Conservation (phyloP, 2,113 vertebrate genomes). For the Promerops cafer region DNA sequence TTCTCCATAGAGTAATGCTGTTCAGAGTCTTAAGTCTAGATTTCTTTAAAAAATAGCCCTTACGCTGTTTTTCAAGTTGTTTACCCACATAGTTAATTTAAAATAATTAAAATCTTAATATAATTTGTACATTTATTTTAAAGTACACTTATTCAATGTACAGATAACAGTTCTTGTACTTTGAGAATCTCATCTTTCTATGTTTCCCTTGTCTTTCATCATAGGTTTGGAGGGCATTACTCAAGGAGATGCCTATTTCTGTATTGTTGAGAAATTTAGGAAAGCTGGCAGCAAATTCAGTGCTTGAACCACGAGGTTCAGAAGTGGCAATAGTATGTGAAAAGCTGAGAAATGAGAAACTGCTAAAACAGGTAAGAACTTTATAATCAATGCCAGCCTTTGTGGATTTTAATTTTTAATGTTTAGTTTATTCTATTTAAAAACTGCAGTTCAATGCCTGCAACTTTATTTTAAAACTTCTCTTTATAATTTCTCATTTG, state of each 20-base stretch:
- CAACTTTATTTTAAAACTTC: background rate
- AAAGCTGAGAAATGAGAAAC: slow-evolving; percentile 81
- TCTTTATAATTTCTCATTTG: background rate
- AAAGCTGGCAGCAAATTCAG: slow-evolving; percentile 83
- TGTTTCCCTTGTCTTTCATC: background rate
- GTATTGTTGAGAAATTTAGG: slow-evolving; percentile 82
- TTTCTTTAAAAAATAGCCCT: background rate
- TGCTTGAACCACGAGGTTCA: slow-evolving; percentile 80
- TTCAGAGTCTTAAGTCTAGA: background rate
- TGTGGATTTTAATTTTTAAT: background rate
- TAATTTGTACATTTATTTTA: background rate
- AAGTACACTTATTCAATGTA: background rate
- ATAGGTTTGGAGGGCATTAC: slow-evolving; percentile 87
- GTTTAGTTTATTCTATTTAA: background rate
- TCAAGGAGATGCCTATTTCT: slow-evolving; percentile 90
- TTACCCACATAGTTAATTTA: background rate
- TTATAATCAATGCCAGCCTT: background rate
- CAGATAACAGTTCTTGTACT: background rate
- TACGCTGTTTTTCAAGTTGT: background rate
- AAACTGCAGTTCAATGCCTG: background rate
- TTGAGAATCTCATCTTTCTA: background rate
- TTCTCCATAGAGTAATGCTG: background rate
- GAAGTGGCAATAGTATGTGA: slow-evolving; percentile 85
- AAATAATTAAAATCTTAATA: background rate
- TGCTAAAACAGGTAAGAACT: slow-evolving; percentile 79